Conservation (phyloP, 2,797 vertebrate genomes). For the Chelidonichthys spinosus region DNA sequence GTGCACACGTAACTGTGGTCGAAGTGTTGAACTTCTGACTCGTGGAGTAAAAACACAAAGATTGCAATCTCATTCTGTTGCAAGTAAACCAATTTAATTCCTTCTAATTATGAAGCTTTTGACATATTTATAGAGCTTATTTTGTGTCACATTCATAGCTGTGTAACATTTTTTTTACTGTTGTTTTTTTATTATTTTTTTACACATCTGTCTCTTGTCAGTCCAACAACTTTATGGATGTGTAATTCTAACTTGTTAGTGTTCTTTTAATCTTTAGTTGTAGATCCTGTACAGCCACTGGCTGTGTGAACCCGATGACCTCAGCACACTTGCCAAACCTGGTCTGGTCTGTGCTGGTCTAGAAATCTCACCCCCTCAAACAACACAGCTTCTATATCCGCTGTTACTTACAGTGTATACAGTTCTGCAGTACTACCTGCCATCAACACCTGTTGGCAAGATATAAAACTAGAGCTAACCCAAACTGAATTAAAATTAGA, state of each 20-base stretch:
- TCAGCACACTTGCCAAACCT: not conserved
- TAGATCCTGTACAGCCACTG: not conserved
- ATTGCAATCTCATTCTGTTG: not conserved
- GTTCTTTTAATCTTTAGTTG: not conserved
- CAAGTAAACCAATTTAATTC: not conserved
- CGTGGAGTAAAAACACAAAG: not conserved
- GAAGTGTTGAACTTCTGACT: not conserved
- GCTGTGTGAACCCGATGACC: not conserved
- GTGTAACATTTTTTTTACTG: not conserved
- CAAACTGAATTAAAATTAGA: not conserved
- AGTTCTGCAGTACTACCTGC: not conserved
- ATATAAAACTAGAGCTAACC: too few species aligned
- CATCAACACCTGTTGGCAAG: too few species aligned
- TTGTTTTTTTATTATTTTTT: rapidly evolving
- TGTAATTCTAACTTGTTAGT: not conserved
- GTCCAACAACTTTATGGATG: not conserved
- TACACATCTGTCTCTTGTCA: not conserved
- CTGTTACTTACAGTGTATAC: not conserved
- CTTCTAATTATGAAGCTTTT: not conserved
- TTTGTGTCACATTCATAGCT: not conserved
- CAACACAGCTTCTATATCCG: not conserved
- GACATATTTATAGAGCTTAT: not conserved
- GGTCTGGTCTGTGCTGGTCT: not conserved
- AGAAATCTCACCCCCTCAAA: not conserved
- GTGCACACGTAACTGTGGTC: not conserved